These are phyloP conservation scores for Macrotus californicus DNA, from an alignment of 2,113 vertebrate species.

Conservation along the genomic window DNA sequence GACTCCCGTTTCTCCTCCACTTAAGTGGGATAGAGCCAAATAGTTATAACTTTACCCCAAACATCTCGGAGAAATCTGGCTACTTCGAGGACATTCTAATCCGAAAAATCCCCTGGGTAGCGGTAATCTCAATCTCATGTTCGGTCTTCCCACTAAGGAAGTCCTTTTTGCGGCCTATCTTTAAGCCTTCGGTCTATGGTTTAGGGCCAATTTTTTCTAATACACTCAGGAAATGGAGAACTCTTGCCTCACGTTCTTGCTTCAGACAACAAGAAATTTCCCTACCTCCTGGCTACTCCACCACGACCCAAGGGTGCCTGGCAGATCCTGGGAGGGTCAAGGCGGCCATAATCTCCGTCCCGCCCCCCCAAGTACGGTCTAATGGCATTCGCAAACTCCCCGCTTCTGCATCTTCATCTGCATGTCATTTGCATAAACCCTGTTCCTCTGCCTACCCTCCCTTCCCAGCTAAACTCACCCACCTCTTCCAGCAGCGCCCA, in stretches of 20 bases:
- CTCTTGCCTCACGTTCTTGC: background rate
- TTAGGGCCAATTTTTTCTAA: background rate
- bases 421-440: background rate
- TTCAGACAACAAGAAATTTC: background rate
- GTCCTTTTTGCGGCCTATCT: background rate
- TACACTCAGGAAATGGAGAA: background rate
- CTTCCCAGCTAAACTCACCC: background rate
- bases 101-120: background rate
- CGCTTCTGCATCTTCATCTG: background rate
- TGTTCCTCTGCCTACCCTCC: background rate
- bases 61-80: slow-evolving; percentile 1
- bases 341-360: background rate
- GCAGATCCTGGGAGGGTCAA: background rate
- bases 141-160: background rate
- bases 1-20: background rate
- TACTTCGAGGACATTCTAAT: background rate
- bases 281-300: background rate
- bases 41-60: background rate
- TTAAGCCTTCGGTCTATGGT: background rate
- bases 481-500: background rate
- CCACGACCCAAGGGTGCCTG: background rate
- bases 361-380: background rate
- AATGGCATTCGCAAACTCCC: background rate
- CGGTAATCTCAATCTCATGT: background rate
- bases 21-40: background rate